These are phyloP conservation scores for Alloscopus bannaensis DNA, from an alignment of 2,888 invertebrate genomes.

Conservation along the genomic window DNA sequence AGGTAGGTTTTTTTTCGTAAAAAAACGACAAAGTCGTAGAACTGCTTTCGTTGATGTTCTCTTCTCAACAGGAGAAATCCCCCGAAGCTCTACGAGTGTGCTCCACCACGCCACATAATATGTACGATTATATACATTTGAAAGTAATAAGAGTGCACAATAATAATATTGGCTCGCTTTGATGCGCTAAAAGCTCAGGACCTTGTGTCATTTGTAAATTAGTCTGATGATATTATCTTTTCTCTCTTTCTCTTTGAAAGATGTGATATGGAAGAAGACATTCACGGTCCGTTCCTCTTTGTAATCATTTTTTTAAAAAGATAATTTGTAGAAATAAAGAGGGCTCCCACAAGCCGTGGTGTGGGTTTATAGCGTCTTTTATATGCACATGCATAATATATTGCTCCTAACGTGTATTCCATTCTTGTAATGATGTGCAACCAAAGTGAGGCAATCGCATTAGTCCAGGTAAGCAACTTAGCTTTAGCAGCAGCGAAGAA, in stretches of 20 bases:
- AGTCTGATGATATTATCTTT: constrained; percentile 48
- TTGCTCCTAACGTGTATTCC: neutral
- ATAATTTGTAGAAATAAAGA: constrained; percentile 55
- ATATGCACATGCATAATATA: neutral
- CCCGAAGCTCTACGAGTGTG: no score
- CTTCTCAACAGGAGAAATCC: no score
- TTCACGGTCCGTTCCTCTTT: constrained; percentile 58
- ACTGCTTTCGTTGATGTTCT: no score
- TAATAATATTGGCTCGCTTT: constrained; percentile 28
- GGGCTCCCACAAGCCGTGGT: no score
- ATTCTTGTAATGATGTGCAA: neutral
- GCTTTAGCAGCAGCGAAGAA: no score
- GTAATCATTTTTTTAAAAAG: constrained; percentile 64
- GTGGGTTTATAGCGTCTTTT: neutral
- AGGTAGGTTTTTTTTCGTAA: no score
- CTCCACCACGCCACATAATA: constrained; percentile 33
- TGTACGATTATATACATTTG: constrained; percentile 44
- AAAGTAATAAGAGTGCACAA: constrained; percentile 18
- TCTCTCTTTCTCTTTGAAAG: constrained; percentile 21
- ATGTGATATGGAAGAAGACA: neutral
- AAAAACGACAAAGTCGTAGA: no score
- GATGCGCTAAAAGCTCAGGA: constrained; percentile 51
- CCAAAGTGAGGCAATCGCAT: constrained; percentile 12
- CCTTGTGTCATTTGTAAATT: constrained; percentile 50
- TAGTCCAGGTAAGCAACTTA: no score